phyloP scores from a whole-genome alignment of 2,888 invertebrate genomes.

The Autographa gamma region DNA sequence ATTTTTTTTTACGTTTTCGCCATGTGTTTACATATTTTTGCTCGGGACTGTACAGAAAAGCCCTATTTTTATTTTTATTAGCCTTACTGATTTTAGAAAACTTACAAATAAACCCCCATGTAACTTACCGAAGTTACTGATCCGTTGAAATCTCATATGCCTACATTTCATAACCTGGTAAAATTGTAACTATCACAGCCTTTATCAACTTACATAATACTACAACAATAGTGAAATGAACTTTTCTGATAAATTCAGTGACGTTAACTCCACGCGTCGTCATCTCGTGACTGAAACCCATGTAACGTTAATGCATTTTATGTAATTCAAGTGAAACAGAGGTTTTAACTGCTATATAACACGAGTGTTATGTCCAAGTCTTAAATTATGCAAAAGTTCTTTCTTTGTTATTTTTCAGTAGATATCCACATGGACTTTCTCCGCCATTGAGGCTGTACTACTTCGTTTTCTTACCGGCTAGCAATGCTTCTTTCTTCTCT shows the following conservation, averaged over 20 bases:
- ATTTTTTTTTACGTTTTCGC: too few species aligned
- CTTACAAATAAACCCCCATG: too few species aligned
- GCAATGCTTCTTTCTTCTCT: too few species aligned
- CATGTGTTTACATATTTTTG: too few species aligned
- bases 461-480: too few species aligned
- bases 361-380: slow-evolving; percentile 35
- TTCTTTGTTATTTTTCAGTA: background rate
- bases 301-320: slow-evolving; percentile 13
- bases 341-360: slow-evolving; percentile 16
- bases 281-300: slow-evolving; percentile 28
- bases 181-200: background rate
- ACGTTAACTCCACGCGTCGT: background rate
- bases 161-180: background rate
- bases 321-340: slow-evolving; percentile 21
- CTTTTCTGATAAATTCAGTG: background rate
- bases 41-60: too few species aligned
- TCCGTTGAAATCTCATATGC: too few species aligned
- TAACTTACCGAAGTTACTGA: too few species aligned
- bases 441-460: background rate
- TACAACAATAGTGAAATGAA: slow-evolving; percentile 1
- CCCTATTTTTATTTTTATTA: too few species aligned
- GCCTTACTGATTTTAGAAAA: too few species aligned
- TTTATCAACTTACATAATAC: background rate
- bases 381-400: too few species aligned
- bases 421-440: background rate